phyloP scores from a whole-genome alignment of 1,140 invertebrate species.

The Dysdera silvatica region DNA sequence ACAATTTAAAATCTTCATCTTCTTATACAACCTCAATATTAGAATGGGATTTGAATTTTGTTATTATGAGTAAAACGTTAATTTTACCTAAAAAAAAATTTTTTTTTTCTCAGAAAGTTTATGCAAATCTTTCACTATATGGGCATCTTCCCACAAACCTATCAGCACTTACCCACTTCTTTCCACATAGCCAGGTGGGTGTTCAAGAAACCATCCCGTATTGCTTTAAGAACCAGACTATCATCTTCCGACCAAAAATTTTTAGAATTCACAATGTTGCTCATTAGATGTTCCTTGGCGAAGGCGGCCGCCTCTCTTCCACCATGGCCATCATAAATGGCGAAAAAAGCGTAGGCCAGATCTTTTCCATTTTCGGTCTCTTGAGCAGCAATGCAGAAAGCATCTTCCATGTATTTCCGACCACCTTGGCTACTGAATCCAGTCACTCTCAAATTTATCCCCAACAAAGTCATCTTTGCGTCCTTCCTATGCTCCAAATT shows the following conservation, averaged over 20 bases:
- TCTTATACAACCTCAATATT: no score
- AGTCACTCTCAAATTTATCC: constrained; percentile 85
- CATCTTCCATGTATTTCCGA: constrained; percentile 97
- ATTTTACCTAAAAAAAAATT: no score
- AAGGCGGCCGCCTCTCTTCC: constrained; percentile 48
- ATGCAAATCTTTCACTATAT: neutral
- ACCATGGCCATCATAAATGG: constrained; percentile 54
- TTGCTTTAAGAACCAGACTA: constrained; percentile 82
- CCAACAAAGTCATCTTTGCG: constrained; percentile 71
- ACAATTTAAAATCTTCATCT: no score
- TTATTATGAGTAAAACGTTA: no score
- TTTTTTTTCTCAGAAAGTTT: no score
- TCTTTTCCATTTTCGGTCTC: constrained; percentile 68
- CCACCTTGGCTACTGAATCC: constrained; percentile 92
- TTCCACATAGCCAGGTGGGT: constrained; percentile 94
- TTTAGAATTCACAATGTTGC: constrained; percentile 82
- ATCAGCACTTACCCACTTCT: constrained; percentile 71
- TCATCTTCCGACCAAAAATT: constrained; percentile 93
- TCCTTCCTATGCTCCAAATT: no score
- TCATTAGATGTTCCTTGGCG: constrained; percentile 89
- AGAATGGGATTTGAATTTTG: no score
- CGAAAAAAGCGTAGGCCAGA: constrained; percentile 47
- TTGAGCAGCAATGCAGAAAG: constrained; percentile 88
- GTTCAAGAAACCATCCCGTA: constrained; percentile 75
- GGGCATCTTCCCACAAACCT: neutral